phyloP scores from a whole-genome alignment of 2,888 invertebrate genomes.

The Lasioglossum calceatum region DNA sequence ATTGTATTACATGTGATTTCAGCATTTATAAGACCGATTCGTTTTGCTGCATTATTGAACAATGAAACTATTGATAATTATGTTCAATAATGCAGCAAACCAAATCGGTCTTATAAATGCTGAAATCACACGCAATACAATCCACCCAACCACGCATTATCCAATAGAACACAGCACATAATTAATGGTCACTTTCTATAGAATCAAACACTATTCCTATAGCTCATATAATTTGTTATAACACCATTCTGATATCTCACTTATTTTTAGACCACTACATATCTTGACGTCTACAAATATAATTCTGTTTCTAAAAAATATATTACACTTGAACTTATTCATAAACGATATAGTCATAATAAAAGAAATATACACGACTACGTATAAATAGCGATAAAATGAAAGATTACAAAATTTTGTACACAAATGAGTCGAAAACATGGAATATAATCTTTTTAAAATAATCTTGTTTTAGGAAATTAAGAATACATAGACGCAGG shows the following conservation, averaged over 20 bases:
- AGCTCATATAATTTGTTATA: not conserved
- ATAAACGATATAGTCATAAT: not conserved
- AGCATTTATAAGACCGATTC: constrained; percentile 7
- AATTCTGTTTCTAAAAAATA: not conserved
- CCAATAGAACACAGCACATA: not conserved
- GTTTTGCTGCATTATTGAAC: too few relatives aligned
- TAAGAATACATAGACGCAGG: not conserved
- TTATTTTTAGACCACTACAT: not conserved
- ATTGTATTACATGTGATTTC: constrained; percentile 6
- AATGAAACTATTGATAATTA: not conserved
- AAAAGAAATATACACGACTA: not conserved
- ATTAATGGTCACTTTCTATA: not conserved
- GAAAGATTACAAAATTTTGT: not conserved
- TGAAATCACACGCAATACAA: not conserved
- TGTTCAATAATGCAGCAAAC: too few relatives aligned
- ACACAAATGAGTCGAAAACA: not conserved
- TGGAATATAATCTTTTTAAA: not conserved
- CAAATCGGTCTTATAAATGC: constrained; percentile 1
- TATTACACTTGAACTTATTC: not conserved
- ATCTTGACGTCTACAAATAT: not conserved
- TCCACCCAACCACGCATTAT: not conserved
- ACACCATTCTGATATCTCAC: not conserved
- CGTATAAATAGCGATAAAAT: not conserved
- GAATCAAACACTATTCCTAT: not conserved
- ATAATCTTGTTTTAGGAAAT: not conserved